Evolutionary conservation across 2,797 vertebrate species (phyloP), one percentile per base, ranked within the genome.

Genomic region (Antrozous pallidus): DNA sequence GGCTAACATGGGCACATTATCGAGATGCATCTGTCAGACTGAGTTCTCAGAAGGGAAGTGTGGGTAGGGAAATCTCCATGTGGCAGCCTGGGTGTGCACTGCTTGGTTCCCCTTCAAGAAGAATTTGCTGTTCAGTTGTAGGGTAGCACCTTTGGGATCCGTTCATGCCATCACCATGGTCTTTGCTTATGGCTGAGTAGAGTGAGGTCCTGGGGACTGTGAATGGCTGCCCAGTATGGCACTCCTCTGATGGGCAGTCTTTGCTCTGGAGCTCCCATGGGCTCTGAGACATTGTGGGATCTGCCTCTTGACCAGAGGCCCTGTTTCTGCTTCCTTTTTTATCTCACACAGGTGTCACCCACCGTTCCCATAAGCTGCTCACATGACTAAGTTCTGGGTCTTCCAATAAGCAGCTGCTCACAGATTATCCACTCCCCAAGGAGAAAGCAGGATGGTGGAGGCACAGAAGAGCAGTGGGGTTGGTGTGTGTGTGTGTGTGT

Each of bases 151-250:
- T 63, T 17, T 12, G 63, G 65, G 47, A 2, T 8, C 14, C 56
- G 18, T 14, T 20, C 26, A 2, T 3, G 8, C 24, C 3, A 7
- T 63, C 0, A 0, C 56, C 9, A 1, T 4, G 3, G 26, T 42
- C 40, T 47, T n/a, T 42, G 51, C 47, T 45, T 14, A 26, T 5
- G 40, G 8, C 8, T 4, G 2, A 56, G 36, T 6, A 1, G 36
- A n/a, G n/a, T n/a, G n/a, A 40, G 20, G 6, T 33, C 18, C 10
- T 0, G 28, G 40, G 8, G 14, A n/a, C 58, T 17, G 2, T 20
- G 51, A 12, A 3, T n/a, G 67, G 54, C 63, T 10, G 12, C 40
- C 85, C 40, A 2, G 0, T 0, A 3, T 4, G 10, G 9, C 16
- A 2, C 17, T 40, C 16, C 42, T 58, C n/a, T 3, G 38, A 9